phyloP scores from a whole-genome alignment of 2,113 vertebrate genomes.

The Microtus richardsoni region DNA sequence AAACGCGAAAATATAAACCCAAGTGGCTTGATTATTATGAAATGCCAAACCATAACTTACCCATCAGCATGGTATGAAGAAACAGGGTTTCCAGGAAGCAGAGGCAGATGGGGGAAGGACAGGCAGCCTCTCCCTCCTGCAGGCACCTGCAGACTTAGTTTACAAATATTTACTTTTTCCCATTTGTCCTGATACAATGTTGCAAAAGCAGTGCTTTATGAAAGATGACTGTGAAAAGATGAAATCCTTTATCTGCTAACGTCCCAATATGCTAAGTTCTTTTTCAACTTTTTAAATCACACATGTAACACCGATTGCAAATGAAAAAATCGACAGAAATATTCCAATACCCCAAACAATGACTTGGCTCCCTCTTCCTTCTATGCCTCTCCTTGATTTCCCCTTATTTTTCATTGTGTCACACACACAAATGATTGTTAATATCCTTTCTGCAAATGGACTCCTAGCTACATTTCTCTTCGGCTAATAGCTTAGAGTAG shows the following conservation, averaged over 20 bases:
- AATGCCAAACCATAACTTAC: neutral
- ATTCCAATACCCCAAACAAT: constrained; percentile 55
- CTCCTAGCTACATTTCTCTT: constrained; percentile 79
- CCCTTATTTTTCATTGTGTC: constrained; percentile 81
- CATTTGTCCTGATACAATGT: constrained; percentile 15
- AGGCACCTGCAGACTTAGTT: neutral
- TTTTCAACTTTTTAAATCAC: constrained; percentile 58
- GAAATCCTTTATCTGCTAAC: neutral
- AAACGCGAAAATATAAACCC: neutral
- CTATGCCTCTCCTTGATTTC: constrained; percentile 76
- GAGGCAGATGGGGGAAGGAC: neutral
- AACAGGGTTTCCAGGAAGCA: neutral
- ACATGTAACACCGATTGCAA: neutral
- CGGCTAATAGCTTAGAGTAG: constrained; percentile 78
- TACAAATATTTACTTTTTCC: constrained; percentile 48
- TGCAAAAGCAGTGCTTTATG: constrained; percentile 8
- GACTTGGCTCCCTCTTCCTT: constrained; percentile 42
- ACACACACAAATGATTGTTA: constrained; percentile 72
- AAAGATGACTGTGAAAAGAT: neutral
- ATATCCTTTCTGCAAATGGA: constrained; percentile 81
- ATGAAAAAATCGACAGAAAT: constrained; percentile 58
- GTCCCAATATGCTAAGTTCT: neutral
- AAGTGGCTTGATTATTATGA: neutral
- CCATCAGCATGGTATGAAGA: neutral
- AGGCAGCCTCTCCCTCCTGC: neutral